Conservation (phyloP, 2,797 vertebrate species). For the Phaenicophaeus curvirostris region DNA sequence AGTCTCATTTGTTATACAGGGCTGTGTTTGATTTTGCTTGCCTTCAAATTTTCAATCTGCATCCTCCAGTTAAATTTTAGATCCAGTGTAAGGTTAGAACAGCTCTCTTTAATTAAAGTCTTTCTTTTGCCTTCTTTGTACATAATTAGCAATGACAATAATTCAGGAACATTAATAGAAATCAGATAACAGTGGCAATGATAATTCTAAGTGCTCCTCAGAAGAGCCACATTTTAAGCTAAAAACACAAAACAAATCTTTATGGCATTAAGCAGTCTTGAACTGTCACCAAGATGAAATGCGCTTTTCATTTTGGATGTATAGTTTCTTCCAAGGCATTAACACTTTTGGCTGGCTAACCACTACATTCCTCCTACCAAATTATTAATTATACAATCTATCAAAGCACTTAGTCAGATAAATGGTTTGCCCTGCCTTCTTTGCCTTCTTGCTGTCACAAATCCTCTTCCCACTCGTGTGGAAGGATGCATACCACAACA, state of each 20-base stretch:
- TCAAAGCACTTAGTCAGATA: conserved; percentile 10
- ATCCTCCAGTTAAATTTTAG: neutral
- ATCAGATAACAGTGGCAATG: neutral
- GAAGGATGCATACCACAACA: neutral
- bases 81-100: neutral
- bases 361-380: neutral
- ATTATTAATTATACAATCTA: conserved; percentile 16
- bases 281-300: neutral
- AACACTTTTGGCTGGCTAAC: conserved; percentile 19
- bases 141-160: neutral
- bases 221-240: neutral
- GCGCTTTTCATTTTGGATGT: conserved; percentile 1
- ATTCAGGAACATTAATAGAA: neutral
- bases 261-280: neutral
- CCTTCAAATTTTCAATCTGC: neutral
- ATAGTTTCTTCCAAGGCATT: conserved; percentile 24
- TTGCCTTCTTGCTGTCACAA: neutral
- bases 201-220: neutral
- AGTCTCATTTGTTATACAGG: neutral
- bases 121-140: neutral
- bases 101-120: neutral
- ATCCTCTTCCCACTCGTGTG: neutral
- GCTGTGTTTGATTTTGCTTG: neutral
- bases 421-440: neutral
- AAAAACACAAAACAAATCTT: neutral